These are phyloP conservation scores for Limnothrissa miodon DNA, from an alignment of 2,113 vertebrate species.

Conservation along the genomic window DNA sequence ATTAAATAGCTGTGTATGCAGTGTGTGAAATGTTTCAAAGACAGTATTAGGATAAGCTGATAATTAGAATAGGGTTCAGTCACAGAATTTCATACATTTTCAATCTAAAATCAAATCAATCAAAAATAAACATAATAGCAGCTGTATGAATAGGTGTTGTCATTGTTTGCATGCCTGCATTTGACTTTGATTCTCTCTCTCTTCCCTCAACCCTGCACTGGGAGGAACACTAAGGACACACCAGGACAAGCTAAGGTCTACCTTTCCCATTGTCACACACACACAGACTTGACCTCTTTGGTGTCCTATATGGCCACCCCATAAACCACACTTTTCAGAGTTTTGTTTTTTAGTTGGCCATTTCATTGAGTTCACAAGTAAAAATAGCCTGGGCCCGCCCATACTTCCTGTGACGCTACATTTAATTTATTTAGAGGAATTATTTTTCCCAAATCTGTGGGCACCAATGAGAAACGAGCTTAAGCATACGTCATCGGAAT, in stretches of 20 bases:
- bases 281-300: conserved; percentile 10
- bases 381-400: too few species aligned
- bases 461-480: too few species aligned
- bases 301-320: neutral
- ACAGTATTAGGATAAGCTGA: neutral
- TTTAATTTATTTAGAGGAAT: too few species aligned
- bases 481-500: too few species aligned
- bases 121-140: neutral
- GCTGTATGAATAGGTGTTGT: neutral
- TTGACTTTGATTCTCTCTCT: neutral
- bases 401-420: too few species aligned
- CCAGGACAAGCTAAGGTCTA: neutral
- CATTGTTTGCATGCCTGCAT: neutral
- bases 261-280: neutral
- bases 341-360: neutral
- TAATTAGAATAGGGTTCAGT: neutral
- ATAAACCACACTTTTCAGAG: neutral
- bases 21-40: neutral
- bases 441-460: too few species aligned
- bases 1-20: neutral
- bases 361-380: too few species aligned
- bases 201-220: conserved; percentile 3
- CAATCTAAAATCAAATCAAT: neutral
- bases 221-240: neutral
- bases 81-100: neutral